Evolutionary conservation across 1,140 invertebrate genomes (phyloP).

Genomic region (Paramacrobiotus metropolitanus): DNA sequence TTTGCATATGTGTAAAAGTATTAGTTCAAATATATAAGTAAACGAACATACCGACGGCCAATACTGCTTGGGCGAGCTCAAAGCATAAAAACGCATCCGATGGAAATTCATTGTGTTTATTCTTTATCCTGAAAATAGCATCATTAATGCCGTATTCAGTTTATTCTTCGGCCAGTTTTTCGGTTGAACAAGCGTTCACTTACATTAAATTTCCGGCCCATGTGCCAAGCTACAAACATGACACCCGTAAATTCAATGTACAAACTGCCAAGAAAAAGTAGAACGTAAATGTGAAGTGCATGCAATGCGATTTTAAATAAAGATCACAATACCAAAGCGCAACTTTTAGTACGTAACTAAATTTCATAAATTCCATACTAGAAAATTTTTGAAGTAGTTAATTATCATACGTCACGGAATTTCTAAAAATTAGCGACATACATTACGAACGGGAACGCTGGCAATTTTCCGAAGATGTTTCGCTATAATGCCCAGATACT

Average conservation of each 20-base stretch:
- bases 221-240: no score
- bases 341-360: no score
- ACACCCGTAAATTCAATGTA: no score
- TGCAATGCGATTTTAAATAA: neutral
- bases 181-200: neutral
- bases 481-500: neutral
- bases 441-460: slow-evolving; percentile 5
- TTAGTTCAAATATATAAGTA: no score
- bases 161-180: neutral
- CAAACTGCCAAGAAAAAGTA: slow-evolving; percentile 13
- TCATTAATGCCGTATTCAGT: neutral
- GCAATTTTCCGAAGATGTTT: slow-evolving; percentile 3
- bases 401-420: no score
- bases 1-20: no score
- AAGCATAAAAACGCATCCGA: neutral
- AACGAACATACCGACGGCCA: neutral
- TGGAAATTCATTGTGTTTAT: neutral
- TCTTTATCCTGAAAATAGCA: neutral
- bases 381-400: no score
- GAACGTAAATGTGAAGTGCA: neutral
- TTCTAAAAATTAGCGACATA: no score
- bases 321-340: no score
- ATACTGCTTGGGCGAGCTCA: neutral
- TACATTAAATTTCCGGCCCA: slow-evolving; percentile 13
- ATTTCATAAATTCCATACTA: no score